Conservation (phyloP, 2,888 invertebrate species). For the Phyllotreta striolata region DNA sequence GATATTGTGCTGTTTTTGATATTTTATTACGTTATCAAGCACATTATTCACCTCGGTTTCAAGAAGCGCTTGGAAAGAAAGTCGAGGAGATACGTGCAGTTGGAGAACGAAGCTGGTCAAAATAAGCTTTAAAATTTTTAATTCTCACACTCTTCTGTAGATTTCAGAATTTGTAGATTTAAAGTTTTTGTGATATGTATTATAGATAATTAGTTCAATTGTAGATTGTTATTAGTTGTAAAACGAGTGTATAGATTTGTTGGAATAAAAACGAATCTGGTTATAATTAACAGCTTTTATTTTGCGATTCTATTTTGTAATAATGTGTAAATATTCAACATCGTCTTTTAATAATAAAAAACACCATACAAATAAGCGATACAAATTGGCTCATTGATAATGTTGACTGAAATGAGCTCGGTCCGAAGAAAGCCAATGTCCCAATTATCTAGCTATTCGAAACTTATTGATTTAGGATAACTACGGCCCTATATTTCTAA, state of each 20-base stretch:
- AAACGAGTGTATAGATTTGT: background rate
- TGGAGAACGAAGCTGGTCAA: constrained; percentile 1
- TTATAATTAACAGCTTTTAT: constrained; percentile 13
- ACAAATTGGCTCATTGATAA: constrained; percentile 11
- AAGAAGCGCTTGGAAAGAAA: background rate
- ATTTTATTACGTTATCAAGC: constrained; percentile 40
- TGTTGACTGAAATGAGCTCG: constrained; percentile 2
- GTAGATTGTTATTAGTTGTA: no score
- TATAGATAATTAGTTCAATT: background rate
- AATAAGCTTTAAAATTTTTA: no score
- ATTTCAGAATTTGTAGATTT: no score
- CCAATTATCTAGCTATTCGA: background rate
- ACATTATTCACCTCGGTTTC: constrained; percentile 21
- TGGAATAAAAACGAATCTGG: background rate
- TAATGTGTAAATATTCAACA: constrained; percentile 16
- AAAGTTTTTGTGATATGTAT: no score
- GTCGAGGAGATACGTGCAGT: background rate
- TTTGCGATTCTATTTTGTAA: constrained; percentile 14
- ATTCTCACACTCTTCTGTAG: no score
- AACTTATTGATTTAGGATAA: background rate
- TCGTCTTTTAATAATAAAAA: constrained; percentile 11
- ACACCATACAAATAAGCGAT: constrained; percentile 10
- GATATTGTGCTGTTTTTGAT: constrained; percentile 37
- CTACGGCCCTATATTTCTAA: no score
- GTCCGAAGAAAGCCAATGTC: background rate